phyloP scores from a whole-genome alignment of 2,113 vertebrate genomes.

The Macroglossus sobrinus region DNA sequence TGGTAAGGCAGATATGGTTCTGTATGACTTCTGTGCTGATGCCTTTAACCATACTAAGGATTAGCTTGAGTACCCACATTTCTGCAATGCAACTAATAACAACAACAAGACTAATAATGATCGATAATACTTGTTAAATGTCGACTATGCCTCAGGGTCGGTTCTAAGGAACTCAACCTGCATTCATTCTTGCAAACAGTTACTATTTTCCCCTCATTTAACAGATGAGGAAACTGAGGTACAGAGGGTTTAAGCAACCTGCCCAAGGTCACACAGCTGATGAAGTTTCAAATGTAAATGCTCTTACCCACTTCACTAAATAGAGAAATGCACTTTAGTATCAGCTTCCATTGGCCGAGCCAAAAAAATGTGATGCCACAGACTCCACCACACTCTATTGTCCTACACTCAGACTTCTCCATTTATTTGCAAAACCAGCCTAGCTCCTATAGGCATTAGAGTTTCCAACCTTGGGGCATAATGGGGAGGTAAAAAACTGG shows the following conservation, averaged over 20 bases:
- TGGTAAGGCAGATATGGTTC: neutral
- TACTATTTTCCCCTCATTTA: neutral
- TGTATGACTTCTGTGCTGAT: neutral
- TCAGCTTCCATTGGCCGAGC: rapidly evolving
- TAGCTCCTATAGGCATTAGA: neutral
- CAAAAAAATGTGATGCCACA: neutral
- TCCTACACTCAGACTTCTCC: too few species aligned
- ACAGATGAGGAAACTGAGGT: neutral
- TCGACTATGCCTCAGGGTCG: neutral
- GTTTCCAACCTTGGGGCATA: neutral
- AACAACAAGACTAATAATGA: neutral
- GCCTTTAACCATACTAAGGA: neutral
- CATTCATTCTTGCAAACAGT: neutral
- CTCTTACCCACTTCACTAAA: neutral
- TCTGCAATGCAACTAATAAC: neutral
- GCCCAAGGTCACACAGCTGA: neutral
- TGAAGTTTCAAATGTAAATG: neutral
- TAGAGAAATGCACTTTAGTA: neutral
- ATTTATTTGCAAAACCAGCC: neutral
- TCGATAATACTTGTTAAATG: neutral
- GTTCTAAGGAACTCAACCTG: neutral
- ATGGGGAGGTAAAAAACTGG: neutral
- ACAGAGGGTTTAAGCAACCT: neutral
- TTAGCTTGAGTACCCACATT: neutral
- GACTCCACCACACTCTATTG: neutral